Conservation (phyloP, 2,888 invertebrate species). For the Eilema sororculum region DNA sequence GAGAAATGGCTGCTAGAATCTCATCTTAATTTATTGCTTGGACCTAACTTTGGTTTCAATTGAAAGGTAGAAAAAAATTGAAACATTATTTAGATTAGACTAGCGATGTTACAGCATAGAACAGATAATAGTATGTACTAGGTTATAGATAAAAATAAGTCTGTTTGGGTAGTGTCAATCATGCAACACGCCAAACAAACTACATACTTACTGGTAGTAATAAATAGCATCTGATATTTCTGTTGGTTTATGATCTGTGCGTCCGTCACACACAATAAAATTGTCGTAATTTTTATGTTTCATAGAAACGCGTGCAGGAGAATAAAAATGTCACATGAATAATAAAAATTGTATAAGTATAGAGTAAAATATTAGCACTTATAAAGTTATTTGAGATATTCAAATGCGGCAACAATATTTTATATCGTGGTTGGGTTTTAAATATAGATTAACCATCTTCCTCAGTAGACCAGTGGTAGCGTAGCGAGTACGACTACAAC, state of each 20-base stretch:
- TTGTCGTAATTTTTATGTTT: slow-evolving; percentile 68
- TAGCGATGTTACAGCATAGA: too few species aligned
- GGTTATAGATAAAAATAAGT: too few species aligned
- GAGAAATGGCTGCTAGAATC: too few species aligned
- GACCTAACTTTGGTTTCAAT: too few species aligned
- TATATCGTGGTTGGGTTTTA: background rate
- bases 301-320: slow-evolving; percentile 54
- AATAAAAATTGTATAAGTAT: slow-evolving; percentile 30
- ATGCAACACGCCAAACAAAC: background rate
- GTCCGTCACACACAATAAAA: slow-evolving; percentile 65
- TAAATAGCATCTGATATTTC: slow-evolving; percentile 43
- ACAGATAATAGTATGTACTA: too few species aligned
- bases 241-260: slow-evolving; percentile 60
- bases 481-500: too few species aligned
- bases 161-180: background rate
- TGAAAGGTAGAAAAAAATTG: too few species aligned
- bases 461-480: background rate
- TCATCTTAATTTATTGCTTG: too few species aligned
- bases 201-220: background rate
- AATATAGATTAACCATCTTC: background rate
- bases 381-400: slow-evolving; percentile 15
- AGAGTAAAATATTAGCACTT: slow-evolving; percentile 25
- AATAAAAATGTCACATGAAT: slow-evolving; percentile 45
- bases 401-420: background rate
- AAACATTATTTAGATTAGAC: too few species aligned